phyloP scores from a whole-genome alignment of 2,113 vertebrate species.

The Candoia aspera region DNA sequence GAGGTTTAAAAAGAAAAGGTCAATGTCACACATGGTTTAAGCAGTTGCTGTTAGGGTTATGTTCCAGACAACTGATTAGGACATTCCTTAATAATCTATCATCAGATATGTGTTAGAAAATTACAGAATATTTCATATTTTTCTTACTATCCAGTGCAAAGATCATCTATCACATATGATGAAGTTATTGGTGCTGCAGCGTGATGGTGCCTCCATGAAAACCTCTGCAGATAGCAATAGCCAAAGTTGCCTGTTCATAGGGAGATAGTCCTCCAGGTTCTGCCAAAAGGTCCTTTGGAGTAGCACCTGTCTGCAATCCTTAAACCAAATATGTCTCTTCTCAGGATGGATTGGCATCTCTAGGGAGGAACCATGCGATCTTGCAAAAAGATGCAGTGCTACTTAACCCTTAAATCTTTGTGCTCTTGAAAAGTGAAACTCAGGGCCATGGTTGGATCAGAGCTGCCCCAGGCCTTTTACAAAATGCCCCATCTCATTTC shows the following conservation, averaged over 20 bases:
- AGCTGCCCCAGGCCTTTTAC: not conserved
- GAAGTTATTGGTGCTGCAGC: not conserved
- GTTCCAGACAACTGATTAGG: not conserved
- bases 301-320: not conserved
- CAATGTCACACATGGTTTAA: not conserved
- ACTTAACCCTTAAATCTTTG: not conserved
- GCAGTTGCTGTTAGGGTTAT: not conserved
- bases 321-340: not conserved
- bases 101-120: not conserved
- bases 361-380: not conserved
- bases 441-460: not conserved
- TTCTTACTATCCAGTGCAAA: too few relatives aligned
- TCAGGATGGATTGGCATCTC: not conserved
- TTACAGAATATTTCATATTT: not conserved
- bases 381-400: not conserved
- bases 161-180: not conserved
- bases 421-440: not conserved
- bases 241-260: not conserved
- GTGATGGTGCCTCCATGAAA: not conserved
- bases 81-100: not conserved
- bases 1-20: not conserved
- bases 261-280: not conserved
- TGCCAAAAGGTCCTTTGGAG: not conserved
- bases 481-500: not conserved
- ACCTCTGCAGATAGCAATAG: not conserved